These are phyloP conservation scores for Pangasius djambal DNA, from an alignment of 2,797 vertebrate genomes.

Conservation along the genomic window DNA sequence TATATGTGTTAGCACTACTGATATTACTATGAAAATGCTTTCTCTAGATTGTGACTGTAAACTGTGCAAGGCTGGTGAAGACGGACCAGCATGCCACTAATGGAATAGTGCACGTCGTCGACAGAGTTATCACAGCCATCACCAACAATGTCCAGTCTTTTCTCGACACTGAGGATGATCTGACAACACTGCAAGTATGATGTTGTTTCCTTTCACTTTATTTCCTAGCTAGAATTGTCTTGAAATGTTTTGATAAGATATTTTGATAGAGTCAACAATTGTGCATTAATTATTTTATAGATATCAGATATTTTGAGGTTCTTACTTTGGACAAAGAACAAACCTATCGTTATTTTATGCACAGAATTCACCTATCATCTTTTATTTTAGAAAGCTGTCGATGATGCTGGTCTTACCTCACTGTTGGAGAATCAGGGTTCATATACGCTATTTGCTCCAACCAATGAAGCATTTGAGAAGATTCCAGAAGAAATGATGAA, in stretches of 20 bases:
- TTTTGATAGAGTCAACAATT: background rate
- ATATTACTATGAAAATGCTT: conserved; percentile 19
- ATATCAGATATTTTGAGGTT: background rate
- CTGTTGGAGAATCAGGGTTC: conserved; percentile 85
- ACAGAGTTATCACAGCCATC: conserved; percentile 93
- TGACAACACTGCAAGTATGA: conserved; percentile 88
- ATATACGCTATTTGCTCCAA: conserved; percentile 92
- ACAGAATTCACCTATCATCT: background rate
- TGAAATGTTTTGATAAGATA: background rate
- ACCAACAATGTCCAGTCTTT: conserved; percentile 85
- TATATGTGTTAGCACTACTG: background rate
- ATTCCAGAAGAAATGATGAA: conserved; percentile 87
- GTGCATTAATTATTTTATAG: background rate
- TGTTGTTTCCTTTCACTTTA: background rate
- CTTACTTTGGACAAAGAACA: background rate
- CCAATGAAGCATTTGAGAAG: conserved; percentile 94
- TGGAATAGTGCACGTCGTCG: conserved; percentile 94
- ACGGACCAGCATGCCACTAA: conserved; percentile 96
- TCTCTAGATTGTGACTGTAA: conserved; percentile 91
- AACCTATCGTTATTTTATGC: background rate
- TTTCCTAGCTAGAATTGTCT: background rate
- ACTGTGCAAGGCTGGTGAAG: conserved; percentile 93
- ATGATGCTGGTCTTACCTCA: conserved; percentile 85
- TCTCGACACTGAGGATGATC: conserved; percentile 87
- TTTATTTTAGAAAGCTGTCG: conserved; percentile 83